Evolutionary conservation across 1,140 invertebrate species (phyloP).

Genomic region (Philotrypesis tridentata): DNA sequence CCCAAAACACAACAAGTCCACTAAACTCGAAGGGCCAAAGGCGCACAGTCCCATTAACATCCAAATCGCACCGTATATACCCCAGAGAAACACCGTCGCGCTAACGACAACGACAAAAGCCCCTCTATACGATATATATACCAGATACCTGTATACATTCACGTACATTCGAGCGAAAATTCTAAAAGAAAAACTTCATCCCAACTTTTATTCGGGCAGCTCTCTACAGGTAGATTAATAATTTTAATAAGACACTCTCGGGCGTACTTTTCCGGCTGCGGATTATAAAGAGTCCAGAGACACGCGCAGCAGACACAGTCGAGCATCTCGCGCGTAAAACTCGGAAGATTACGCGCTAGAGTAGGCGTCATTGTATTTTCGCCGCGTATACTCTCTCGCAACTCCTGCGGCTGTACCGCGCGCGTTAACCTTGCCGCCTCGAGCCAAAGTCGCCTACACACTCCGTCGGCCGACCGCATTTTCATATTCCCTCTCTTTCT

Average conservation of each 20-base stretch:
- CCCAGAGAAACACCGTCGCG: too few species aligned
- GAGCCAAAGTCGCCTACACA: not conserved
- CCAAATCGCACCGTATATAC: too few species aligned
- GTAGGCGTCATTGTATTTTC: conserved; percentile 21
- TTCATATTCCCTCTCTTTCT: not conserved
- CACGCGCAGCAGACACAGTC: too few species aligned
- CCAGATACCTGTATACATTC: too few species aligned
- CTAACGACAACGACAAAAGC: too few species aligned
- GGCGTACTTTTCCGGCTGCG: not conserved
- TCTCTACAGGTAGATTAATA: not conserved
- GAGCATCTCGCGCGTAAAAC: not conserved
- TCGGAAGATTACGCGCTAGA: not conserved
- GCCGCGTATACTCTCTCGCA: conserved; percentile 12
- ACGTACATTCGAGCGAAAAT: too few species aligned
- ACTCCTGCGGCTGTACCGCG: conserved; percentile 5
- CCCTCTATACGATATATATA: too few species aligned
- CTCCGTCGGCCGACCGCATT: not conserved
- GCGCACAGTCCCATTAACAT: too few species aligned
- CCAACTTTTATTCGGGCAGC: not conserved
- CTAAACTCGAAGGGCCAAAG: too few species aligned
- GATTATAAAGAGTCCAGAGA: not conserved
- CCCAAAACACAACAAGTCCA: too few species aligned
- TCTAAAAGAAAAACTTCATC: too few species aligned
- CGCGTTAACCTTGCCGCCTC: not conserved
- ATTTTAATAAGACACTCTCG: not conserved